Evolutionary conservation across 2,113 vertebrate species (phyloP), one percentile per base, ranked within the genome.

Genomic region (Chionomys nivalis): DNA sequence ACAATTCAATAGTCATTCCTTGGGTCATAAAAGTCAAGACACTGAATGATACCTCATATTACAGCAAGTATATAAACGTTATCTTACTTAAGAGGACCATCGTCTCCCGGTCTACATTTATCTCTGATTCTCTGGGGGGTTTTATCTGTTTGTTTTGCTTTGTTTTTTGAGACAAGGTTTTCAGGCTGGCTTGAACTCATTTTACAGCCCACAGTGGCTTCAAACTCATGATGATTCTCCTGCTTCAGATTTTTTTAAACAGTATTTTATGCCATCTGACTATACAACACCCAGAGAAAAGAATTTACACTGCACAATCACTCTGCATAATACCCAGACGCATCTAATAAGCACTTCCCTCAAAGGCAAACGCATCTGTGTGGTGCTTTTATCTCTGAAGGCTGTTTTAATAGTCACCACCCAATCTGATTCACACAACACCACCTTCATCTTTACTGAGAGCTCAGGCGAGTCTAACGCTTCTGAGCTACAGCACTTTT

Each of bases 291-390:
- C 49, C 87, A 83, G 13, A 87, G 55, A 49, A 78, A 75, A 96
- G 86, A 89, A 93, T 89, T 76, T 26, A 68, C 65, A 36, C 2
- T 28, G 39, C 73, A 93, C 7, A 36, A 52, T 94, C 87, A 93
- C 82, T 76, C 91, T 94, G 89, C 73, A 76, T 91, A 66, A 85
- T 72, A 96, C 75, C 66, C 77, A 92, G 96, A 86, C 5, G 0
- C 87, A 94, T 76, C 97, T 90, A 75, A 95, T 87, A 82, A 72
- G 88, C 92, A 88, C 92, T 79, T 97, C 92, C 72, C 94, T 87
- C 88, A 87, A 81, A 94, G 70, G 89, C 75, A 95, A 93, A 92
- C 76, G 88, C 47, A 89, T 87, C 75, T 90, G 81, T 58, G 63
- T 10, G 58, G 63, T 55, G 11, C 66, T 89, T 94, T 81, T 65